phyloP scores from a whole-genome alignment of 2,888 invertebrate species.

The Coenonympha arcania region DNA sequence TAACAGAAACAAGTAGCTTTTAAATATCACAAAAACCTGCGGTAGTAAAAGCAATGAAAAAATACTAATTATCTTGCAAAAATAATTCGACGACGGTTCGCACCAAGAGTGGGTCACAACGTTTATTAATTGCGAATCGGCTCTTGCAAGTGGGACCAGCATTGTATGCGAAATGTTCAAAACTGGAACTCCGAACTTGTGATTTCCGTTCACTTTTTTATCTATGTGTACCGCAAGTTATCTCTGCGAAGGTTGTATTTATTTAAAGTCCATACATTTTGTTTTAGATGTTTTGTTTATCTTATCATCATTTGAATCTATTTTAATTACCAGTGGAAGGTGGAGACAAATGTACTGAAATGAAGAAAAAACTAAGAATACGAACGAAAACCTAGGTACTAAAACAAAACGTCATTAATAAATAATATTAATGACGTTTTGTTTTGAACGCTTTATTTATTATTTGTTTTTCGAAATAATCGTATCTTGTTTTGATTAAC shows the following conservation, averaged over 20 bases:
- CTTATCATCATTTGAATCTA: not conserved
- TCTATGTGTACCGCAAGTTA: slow-evolving; percentile 42
- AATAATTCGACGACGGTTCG: slow-evolving; percentile 60
- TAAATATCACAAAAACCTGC: slow-evolving; percentile 1
- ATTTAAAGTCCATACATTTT: slow-evolving; percentile 8
- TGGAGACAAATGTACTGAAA: not conserved
- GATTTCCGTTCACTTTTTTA: slow-evolving; percentile 64
- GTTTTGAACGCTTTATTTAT: too few species aligned
- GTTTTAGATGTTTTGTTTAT: slow-evolving; percentile 2
- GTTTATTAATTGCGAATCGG: slow-evolving; percentile 68
- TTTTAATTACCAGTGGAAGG: not conserved
- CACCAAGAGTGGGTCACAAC: slow-evolving; percentile 58
- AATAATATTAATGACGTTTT: too few species aligned
- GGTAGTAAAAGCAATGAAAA: slow-evolving; percentile 39
- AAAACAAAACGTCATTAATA: too few species aligned
- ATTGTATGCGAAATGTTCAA: slow-evolving; percentile 56
- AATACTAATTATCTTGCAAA: slow-evolving; percentile 51
- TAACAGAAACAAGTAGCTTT: not conserved
- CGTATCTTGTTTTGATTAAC: too few species aligned
- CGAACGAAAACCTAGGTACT: too few species aligned
- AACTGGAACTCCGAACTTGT: slow-evolving; percentile 57
- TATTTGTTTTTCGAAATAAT: too few species aligned
- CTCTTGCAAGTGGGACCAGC: slow-evolving; percentile 58
- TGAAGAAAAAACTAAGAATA: too few species aligned
- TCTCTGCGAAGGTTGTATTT: slow-evolving; percentile 20